Evolutionary conservation across 2,113 vertebrate species (phyloP), one percentile per base, ranked within the genome.

Genomic region (Tor tambroides): DNA sequence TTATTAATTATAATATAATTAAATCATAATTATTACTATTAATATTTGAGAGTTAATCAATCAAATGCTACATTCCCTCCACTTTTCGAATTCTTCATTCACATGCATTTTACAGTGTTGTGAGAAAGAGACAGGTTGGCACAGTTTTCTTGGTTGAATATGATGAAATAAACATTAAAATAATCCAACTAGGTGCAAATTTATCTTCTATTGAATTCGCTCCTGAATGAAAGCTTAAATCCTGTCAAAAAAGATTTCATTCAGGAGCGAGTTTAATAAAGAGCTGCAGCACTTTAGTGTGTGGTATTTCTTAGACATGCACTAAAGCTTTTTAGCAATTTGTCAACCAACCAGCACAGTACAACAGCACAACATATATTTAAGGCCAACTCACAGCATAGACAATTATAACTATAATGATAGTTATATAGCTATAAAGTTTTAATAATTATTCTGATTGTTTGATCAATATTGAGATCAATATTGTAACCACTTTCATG

Each of bases 161-260:
- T 15, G 12, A 6, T 32, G 28, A 11, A 67, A 67, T 32, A 30
- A 67, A 32, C 65, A 67, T 67, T 67, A 32, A 30, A 6, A 17
- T 67, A 67, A 30, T 32, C 65, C 65, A 30, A 17, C 63, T 67
- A 67, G 63, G 63, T 67, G 63, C 63, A 67, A 67, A 67, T 65
- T 15, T 30, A 67, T 19, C 2, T 54, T 3, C 49, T 51, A 51
- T 67, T 67, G 63, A 63, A 63, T 26, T 28, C 4, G 12, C 63
- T 2, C 28, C 26, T 67, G 63, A 69, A 9, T 69, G 15, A 69
- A 69, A 69, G 7, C 17, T 32, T 9, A 19, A 69, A 69, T 32
- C 65, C 30, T 69, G 30, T 69, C 15, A 19, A 28, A 65, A 65
- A 69, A 69, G 17, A 35, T 35, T 35, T 69, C 1, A 69, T 35